Base-by-base conservation (phyloP, 2,888 invertebrate species). In the Cremastinae sp. region DNA sequence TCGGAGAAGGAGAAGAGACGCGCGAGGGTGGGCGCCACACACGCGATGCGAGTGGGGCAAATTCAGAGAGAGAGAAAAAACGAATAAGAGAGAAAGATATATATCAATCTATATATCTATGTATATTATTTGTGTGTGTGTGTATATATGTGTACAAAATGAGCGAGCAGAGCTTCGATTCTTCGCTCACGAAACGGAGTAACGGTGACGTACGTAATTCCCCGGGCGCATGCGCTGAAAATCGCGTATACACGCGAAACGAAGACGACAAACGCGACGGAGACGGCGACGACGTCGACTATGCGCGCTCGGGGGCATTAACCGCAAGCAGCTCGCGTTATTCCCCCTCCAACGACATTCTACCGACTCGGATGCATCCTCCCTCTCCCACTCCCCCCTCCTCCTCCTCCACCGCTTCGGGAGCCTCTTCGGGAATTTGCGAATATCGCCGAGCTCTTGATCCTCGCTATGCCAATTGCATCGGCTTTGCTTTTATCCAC, bases 181-280 rank as follows among this genome's bases (percentile, higher is more conserved):
- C 28, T 28, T 28, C 45, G 66, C 68, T 53, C 62, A 78, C 84
- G 84, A 86, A 87, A 88, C 86, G 83, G 84, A 86, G 85, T 88
- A 89, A 89, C 89, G 89, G 88, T 88, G 89, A 88, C 89, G 88
- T 89, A 87, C 85, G 86, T 87, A 86, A 76, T n/a, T 34, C 12
- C 62, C 76, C 74, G 69, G 14, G 73, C 79, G 74, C 81, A 80
- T 78, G 80, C 81, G 75, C 80, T 18, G 34, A 36, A 61, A 51
- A 62, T 68, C 58, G 49, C 65, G 61, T 59, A 41, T 65, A 59
- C 43, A 54, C 59, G 54, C 54, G 41, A 43, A 62, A 43, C 41
- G 49, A 69, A 36, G 64, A 54, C 75, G 47, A 66, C 75, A 54
- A 41, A 54, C 28, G 38, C 71, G 58, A 62, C 54, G 16, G 38